Evolutionary conservation across 1,140 invertebrate genomes (phyloP).

Genomic region (Zelostemma sp.): DNA sequence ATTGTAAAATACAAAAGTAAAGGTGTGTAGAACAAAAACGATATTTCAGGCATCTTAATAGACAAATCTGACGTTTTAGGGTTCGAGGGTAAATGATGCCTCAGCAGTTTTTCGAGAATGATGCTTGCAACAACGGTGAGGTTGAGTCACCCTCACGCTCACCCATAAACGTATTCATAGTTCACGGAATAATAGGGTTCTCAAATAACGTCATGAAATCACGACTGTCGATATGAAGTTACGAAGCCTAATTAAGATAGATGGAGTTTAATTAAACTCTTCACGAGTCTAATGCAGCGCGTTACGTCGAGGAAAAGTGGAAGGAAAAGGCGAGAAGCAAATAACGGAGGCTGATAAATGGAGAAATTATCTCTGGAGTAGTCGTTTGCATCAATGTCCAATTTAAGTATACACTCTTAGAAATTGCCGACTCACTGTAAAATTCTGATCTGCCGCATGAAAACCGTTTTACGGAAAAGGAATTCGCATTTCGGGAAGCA

Average conservation of each 20-base stretch:
- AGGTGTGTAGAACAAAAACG: conserved; percentile 14
- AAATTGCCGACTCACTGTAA: too few relatives aligned
- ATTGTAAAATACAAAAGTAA: conserved; percentile 16
- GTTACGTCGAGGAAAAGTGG: conserved; percentile 8
- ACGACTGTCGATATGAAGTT: conserved; percentile 60
- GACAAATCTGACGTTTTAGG: conserved; percentile 36
- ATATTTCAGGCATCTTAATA: conserved; percentile 28
- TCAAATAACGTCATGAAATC: conserved; percentile 56
- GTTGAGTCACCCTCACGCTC: conserved; percentile 48
- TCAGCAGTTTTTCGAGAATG: conserved; percentile 58
- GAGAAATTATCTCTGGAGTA: too few relatives aligned
- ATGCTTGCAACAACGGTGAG: conserved; percentile 29
- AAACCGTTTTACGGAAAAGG: too few relatives aligned
- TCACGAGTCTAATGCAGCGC: conserved; percentile 40
- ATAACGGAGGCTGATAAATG: conserved; percentile 10
- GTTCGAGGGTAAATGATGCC: conserved; percentile 48
- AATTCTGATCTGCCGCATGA: too few relatives aligned
- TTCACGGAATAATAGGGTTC: conserved; percentile 45
- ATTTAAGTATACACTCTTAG: too few relatives aligned
- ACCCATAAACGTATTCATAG: conserved; percentile 65
- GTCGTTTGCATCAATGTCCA: too few relatives aligned
- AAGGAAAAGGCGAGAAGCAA: not conserved
- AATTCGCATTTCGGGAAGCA: too few relatives aligned
- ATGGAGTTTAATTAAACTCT: conserved; percentile 65
- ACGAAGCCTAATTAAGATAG: conserved; percentile 63